A percentile compares a stretch with the other conserved stretches of the same genome.
Evolutionary conservation across 2,797 vertebrate species (phyloP).

Genomic region (Sciurus carolinensis): DNA sequence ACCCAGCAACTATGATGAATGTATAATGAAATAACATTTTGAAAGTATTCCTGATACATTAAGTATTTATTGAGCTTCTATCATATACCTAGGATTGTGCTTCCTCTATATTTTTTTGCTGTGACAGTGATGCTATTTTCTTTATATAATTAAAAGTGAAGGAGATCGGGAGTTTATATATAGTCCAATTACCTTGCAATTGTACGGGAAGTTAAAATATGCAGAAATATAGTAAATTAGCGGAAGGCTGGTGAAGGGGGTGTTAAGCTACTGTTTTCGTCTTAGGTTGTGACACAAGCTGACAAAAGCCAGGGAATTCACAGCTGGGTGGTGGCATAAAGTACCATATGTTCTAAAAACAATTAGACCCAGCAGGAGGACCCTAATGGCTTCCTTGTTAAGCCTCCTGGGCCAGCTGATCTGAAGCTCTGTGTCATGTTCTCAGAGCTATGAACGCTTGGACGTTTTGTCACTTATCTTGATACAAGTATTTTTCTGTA

Average conservation of each 20-base stretch:
- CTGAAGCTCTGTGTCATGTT: neutral
- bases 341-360: constrained; percentile 60
- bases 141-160: neutral
- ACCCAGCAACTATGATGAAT: constrained; percentile 29
- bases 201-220: neutral
- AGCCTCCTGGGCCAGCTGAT: constrained; percentile 33
- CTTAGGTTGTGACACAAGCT: constrained; percentile 32
- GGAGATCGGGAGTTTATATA: neutral
- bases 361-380: constrained; percentile 47
- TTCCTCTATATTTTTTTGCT: neutral
- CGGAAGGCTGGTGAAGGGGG: neutral
- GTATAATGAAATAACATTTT: neutral
- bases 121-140: neutral
- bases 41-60: neutral
- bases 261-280: constrained; percentile 37
- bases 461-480: neutral
- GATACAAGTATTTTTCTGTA: neutral
- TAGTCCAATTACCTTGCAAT: neutral
- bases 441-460: neutral
- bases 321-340: constrained; percentile 69
- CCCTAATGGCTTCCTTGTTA: constrained; percentile 44
- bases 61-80: neutral
- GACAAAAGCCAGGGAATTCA: constrained; percentile 52
- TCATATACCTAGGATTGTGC: neutral
- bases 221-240: neutral